Evolutionary conservation across 92 coral and sea anemone genomes (phyloP).

Genomic region (Palythoa caribaeorum): DNA sequence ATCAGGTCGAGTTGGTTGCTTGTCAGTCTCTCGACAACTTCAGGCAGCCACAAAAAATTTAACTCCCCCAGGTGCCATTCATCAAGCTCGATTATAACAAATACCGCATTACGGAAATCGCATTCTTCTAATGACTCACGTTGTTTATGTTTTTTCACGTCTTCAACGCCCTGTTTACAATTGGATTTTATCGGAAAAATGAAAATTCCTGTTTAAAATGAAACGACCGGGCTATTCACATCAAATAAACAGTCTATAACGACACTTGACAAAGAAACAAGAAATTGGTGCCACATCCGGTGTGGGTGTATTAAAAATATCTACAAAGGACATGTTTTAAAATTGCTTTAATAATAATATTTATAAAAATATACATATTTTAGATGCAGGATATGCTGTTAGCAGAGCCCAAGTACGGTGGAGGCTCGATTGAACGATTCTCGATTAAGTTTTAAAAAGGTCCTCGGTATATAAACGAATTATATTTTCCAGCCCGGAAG

Average conservation of each 20-base stretch:
- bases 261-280: not conserved
- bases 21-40: conserved; percentile 2
- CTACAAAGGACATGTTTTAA: too few relatives aligned
- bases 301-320: not conserved
- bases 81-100: not conserved
- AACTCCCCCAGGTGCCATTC: not conserved
- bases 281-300: not conserved
- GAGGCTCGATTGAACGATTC: too few relatives aligned
- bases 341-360: too few relatives aligned
- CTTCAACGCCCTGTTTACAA: not conserved
- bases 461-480: too few relatives aligned
- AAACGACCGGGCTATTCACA: not conserved
- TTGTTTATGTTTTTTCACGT: not conserved
- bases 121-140: not conserved
- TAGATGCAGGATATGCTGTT: too few relatives aligned
- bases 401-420: too few relatives aligned
- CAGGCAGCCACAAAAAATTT: not conserved
- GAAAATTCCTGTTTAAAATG: not conserved
- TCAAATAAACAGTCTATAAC: not conserved
- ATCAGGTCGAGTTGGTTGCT: not conserved
- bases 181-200: not conserved
- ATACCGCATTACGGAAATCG: not conserved
- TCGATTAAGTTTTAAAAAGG: too few relatives aligned
- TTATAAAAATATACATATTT: too few relatives aligned
- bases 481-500: too few relatives aligned